Evolutionary conservation across 2,888 invertebrate species (phyloP), one percentile per base, ranked within the genome.

Genomic region (Drosophila vallismaia): DNA sequence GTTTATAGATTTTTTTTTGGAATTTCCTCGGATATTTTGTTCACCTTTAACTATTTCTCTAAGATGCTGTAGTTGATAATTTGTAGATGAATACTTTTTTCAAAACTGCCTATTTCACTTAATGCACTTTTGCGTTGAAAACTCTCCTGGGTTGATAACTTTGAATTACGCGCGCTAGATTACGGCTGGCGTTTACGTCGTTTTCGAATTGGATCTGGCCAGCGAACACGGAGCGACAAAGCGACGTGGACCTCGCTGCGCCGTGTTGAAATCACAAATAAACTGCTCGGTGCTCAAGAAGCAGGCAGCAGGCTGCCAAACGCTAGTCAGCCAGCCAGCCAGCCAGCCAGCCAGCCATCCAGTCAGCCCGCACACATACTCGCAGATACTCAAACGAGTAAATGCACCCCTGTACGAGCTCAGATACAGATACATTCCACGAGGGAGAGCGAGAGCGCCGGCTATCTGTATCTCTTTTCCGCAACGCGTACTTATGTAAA

Each of bases 261-360:
- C 88, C 89, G 90, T 90, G 88, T 83, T 89, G 86, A 88, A 90
- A 89, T 90, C 89, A 90, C 87, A 90, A 90, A 90, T 90, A 90
- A 90, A 79, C 88, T 83, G 85, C 78, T 87, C 77, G 86, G 75
- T 79, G 86, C 75, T 73, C 83, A 90, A 90, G 89, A 89, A 90
- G 88, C 89, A 86, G 80, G 83, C 77, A 75, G 78, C 86, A 83
- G 75, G 82, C 82, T 52, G 69, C 29, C 57, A 57, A 63, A 42
- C 59, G 75, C 77, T 68, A 55, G 40, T 42, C 89, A 88, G 80
- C 82, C 77, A 75, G 77, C 10, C 86, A 82, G 75, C 78, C 81
- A 44, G 67, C 33, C 55, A 55, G 54, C 44, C 58, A 68, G 75
- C 76, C 66, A 54, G 71, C 74, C 66, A 55, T 70, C 74, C 70